Evolutionary conservation across 1,140 invertebrate species (phyloP), one percentile per base, ranked within the genome.

Genomic region (Drosophila pachea): DNA sequence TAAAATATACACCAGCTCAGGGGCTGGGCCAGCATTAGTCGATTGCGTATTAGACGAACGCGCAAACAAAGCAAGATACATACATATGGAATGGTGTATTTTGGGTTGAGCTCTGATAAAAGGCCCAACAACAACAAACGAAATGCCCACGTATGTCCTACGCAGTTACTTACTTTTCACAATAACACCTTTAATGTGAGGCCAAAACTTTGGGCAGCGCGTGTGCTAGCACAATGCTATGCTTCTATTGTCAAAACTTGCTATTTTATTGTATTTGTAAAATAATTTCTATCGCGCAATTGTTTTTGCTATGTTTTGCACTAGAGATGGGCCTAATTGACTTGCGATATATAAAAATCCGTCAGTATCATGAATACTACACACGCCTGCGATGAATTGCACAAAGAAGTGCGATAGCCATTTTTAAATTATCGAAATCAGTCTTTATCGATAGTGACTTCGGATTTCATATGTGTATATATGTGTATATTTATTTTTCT

Each of bases 251-350:
- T 59, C 40, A 53, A 59, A 58, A 53, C 54, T 53, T 9, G 33
- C 14, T 53, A 65, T 47, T 58, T 70, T 33, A 59, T 48, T 55
- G 14, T 47, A 48, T 66, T 70, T 66, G 54, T 54, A 59, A 59
- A 70, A 35, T 70, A 52, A 66, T 66, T 74, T 72, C 68, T 83
- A 68, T 84, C 81, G 81, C 81, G 81, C 81, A 84, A 77, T 84
- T 84, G 76, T 84, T 81, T 86, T 81, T 72, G 81, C 82, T 86
- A 74, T 83, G 77, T 79, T 79, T 79, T 75, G 77, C 77, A 79
- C 71, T 68, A 68, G 49, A 32, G 59, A 62, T 63, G 66, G 40
- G 11, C 16, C 53, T 29, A 14, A n/a, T 29, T 22, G 35, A 43
- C 31, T 9, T 43, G 31, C 59, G 43, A 38, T 40, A 42, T 48